A percentile compares a stretch with the other conserved stretches of the same genome.
Evolutionary conservation across 1,140 invertebrate species (phyloP).

Genomic region (Tetramorium parvispinum): DNA sequence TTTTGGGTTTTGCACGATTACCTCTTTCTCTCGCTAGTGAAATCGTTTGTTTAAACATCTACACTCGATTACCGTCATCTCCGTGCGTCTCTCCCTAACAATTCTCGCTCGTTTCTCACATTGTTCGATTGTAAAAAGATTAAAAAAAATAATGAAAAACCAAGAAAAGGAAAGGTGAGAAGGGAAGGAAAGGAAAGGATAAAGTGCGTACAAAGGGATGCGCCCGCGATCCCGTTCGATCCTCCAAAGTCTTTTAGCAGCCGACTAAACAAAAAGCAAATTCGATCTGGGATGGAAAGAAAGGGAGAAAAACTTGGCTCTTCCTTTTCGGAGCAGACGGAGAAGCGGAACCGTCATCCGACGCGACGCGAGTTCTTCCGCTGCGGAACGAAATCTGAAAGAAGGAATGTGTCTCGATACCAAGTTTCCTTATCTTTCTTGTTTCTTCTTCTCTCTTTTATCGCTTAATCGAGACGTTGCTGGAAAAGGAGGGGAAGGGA

Average conservation of each 20-base stretch:
- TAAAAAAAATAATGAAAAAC: neutral
- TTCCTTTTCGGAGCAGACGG: neutral
- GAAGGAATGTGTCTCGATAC: conserved; percentile 28
- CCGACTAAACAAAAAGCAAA: neutral
- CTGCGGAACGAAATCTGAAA: neutral
- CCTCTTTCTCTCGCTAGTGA: conserved; percentile 64
- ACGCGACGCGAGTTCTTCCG: neutral
- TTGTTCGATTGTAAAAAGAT: conserved; percentile 26
- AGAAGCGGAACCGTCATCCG: neutral
- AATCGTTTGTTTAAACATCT: conserved; percentile 67
- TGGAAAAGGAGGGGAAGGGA: neutral
- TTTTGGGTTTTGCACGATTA: conserved; percentile 79
- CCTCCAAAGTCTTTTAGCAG: neutral
- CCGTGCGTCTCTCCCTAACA: conserved; percentile 10
- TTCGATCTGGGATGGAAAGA: neutral
- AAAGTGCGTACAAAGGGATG: conserved; percentile 37
- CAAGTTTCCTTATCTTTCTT: neutral
- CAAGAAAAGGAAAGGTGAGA: neutral
- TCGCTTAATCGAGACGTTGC: neutral
- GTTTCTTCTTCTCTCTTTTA: neutral
- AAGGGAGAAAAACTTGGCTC: neutral
- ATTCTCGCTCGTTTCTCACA: conserved; percentile 22
- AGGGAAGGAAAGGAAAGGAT: neutral
- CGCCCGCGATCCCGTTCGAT: conserved; percentile 39
- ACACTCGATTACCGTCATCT: conserved; percentile 48